phyloP scores from a whole-genome alignment of 2,113 vertebrate genomes.

The Cavia aperea region DNA sequence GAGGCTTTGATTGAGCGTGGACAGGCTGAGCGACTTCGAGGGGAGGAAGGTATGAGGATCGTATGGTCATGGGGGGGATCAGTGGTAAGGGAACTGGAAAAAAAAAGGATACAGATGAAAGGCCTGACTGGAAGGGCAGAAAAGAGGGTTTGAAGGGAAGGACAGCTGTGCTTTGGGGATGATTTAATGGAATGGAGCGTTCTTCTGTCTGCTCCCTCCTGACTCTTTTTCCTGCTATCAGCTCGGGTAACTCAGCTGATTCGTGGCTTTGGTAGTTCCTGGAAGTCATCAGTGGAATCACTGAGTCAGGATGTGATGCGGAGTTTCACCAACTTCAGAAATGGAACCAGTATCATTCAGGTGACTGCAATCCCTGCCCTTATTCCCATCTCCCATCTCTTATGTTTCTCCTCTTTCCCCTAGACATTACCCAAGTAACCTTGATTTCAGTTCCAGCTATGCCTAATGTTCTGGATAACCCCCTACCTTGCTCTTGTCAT shows the following conservation, averaged over 20 bases:
- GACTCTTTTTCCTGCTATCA: conserved; percentile 43
- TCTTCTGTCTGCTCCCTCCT: neutral
- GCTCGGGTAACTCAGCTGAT: conserved; percentile 87
- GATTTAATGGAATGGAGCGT: neutral
- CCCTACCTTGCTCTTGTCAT: neutral
- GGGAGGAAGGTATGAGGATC: conserved; percentile 85
- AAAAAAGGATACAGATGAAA: neutral
- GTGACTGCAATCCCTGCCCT: conserved; percentile 61
- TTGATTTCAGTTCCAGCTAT: neutral
- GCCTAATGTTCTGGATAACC: neutral
- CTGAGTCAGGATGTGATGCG: conserved; percentile 94
- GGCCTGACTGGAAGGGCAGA: neutral
- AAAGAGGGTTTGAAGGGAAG: neutral
- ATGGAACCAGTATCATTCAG: conserved; percentile 94
- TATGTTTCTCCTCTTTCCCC: neutral
- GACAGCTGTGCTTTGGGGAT: neutral
- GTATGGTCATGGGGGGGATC: neutral
- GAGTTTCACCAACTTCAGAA: conserved; percentile 94
- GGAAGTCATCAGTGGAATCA: conserved; percentile 89
- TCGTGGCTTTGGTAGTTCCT: conserved; percentile 85
- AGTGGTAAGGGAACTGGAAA: neutral
- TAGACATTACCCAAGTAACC: neutral
- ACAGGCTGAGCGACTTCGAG: conserved; percentile 86
- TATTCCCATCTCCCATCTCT: neutral
- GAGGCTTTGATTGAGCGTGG: conserved; percentile 89